Base-by-base conservation (phyloP, 1,140 invertebrate genomes). In the Ceratosolen solmsi region DNA sequence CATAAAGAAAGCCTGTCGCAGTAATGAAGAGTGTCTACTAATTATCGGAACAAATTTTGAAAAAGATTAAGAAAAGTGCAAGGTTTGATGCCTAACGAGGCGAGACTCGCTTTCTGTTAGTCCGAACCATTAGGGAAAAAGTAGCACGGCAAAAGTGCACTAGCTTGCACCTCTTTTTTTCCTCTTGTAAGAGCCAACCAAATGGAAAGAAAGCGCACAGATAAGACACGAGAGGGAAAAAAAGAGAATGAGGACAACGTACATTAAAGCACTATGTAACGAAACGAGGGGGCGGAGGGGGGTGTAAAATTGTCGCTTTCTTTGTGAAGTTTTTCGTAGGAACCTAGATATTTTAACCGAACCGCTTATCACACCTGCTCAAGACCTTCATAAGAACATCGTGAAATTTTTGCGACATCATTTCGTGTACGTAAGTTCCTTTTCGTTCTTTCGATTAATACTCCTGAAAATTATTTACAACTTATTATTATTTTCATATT, bases 131-230 rank as follows among this genome's bases (percentile, higher is more conserved):
- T 71, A 49, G 49, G 25, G 25, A 49, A 71, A 30, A 71, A 71
- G 38, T 71, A 71, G 49, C 49, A 30, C 49, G 25, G 41, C 41
- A 27, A 72, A 72, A 72, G 68, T 49, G 41, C 41, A 30, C 41
- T 49, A 38, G 33, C 25, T 27, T 30, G 38, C 13, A 41, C 41
- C 70, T 56, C 30, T 73, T 73, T 73, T 71, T 71, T 68, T 13
- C 60, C 27, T 30, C 27, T 70, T n/a, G 70, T 41, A 27, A 33
- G 71, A 27, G 46, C 11, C n/a, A 71, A 56, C 46, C 25, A 56
- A 73, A 54, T 73, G 71, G 71, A 73, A 54, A 73, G 71, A 73
- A 73, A 73, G 71, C 3, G 25, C 17, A 71, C 11, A 49, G 63
- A 68, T 68, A 71, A 71, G 70, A 71, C 70, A 49, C 13, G 41